phyloP scores from a whole-genome alignment of 92 coral and sea anemone species.

The Umimayanthus kanabou region DNA sequence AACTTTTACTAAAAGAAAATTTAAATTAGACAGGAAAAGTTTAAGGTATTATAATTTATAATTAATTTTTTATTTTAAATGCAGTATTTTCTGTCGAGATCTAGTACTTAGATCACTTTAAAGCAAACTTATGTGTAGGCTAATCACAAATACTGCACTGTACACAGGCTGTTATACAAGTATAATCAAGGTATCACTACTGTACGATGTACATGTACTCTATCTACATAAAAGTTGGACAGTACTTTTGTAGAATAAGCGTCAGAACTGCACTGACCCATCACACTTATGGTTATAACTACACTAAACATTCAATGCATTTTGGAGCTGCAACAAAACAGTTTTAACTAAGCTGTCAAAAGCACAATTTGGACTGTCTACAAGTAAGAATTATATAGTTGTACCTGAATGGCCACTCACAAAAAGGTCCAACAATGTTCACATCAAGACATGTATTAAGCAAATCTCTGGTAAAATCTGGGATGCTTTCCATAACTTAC shows the following conservation, averaged over 20 bases:
- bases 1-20: too few relatives aligned
- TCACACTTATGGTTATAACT: not conserved
- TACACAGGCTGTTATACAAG: too few relatives aligned
- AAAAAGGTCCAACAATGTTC: slow-evolving; percentile 66
- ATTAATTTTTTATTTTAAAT: too few relatives aligned
- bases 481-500: slow-evolving; percentile 88
- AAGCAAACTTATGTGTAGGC: too few relatives aligned
- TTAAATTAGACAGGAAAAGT: too few relatives aligned
- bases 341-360: not conserved
- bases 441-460: slow-evolving; percentile 77
- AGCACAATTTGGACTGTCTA: not conserved
- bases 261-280: not conserved
- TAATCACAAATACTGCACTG: too few relatives aligned
- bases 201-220: too few relatives aligned
- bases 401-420: slow-evolving; percentile 87
- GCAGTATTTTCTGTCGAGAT: too few relatives aligned
- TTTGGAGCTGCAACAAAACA: not conserved
- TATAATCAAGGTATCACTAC: too few relatives aligned
- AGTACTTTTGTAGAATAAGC: not conserved
- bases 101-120: too few relatives aligned
- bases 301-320: not conserved
- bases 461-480: slow-evolving; percentile 82
- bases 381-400: not conserved
- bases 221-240: not conserved
- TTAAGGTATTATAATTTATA: too few relatives aligned